These are phyloP conservation scores for Iguana delicatissima DNA, from an alignment of 2,797 vertebrate genomes.

Conservation along the genomic window DNA sequence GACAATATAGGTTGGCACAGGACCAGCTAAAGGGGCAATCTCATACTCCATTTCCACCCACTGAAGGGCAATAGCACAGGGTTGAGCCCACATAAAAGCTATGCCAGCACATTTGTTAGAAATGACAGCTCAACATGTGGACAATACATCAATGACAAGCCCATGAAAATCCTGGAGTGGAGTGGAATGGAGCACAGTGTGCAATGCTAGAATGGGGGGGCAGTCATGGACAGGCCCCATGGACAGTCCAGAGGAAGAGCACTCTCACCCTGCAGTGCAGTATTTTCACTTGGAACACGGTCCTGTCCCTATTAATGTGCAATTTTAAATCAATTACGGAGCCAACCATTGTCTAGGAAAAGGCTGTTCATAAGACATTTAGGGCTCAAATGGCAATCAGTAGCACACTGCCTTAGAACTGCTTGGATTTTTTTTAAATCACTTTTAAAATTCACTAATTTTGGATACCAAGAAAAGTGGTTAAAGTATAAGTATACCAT, in stretches of 20 bases:
- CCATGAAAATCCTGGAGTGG: background rate
- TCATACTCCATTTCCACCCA: background rate
- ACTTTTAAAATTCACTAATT: background rate
- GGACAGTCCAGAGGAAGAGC: background rate
- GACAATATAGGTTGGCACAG: background rate
- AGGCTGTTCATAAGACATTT: background rate
- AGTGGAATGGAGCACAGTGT: background rate
- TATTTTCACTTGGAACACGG: background rate
- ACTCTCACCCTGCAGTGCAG: background rate
- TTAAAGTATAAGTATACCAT: no score
- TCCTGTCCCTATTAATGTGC: background rate
- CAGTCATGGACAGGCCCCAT: background rate
- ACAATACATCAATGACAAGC: no score
- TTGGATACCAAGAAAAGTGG: no score
- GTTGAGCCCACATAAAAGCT: background rate
- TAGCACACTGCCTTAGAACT: background rate
- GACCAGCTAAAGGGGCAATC: background rate
- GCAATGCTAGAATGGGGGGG: background rate
- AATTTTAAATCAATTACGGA: background rate
- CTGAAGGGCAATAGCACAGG: background rate
- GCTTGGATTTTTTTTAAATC: background rate
- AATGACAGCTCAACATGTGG: background rate
- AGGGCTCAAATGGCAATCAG: background rate
- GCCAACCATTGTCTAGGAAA: background rate
- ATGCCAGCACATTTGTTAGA: background rate